phyloP scores from a whole-genome alignment of 2,113 vertebrate genomes.

The Cyprinus carpio region DNA sequence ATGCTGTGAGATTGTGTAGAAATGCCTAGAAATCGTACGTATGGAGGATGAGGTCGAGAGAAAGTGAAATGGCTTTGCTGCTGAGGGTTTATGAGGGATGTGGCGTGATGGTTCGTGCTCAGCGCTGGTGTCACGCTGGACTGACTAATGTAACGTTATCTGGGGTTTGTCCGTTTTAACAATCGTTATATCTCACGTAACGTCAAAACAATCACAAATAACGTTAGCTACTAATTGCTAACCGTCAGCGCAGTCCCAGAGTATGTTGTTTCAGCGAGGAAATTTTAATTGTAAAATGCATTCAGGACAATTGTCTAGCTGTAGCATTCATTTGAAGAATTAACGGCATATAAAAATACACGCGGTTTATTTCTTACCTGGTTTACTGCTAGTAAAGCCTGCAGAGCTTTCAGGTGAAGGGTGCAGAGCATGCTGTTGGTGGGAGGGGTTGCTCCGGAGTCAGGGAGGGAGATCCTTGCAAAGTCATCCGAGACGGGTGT shows the following conservation, averaged over 20 bases:
- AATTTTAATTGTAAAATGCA: not conserved
- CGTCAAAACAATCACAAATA: not conserved
- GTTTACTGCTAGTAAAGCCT: not conserved
- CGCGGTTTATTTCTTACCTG: not conserved
- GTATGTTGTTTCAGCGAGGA: not conserved
- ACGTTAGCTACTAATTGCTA: not conserved
- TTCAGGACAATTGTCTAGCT: not conserved
- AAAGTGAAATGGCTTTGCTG: constrained; percentile 36
- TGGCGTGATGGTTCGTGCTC: constrained; percentile 24
- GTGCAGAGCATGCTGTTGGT: constrained; percentile 40
- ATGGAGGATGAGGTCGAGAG: constrained; percentile 53
- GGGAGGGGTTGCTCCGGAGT: constrained; percentile 52
- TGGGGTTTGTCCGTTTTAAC: not conserved
- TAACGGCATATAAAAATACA: not conserved
- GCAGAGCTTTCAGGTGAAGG: not conserved
- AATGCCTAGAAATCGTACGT: constrained; percentile 11
- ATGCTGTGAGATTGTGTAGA: constrained; percentile 34
- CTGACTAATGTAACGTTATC: not conserved
- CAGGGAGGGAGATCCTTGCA: constrained; percentile 24
- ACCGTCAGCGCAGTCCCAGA: not conserved
- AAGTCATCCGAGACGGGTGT: constrained; percentile 9
- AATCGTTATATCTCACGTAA: not conserved
- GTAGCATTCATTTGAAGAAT: not conserved
- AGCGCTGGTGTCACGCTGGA: constrained; percentile 27
- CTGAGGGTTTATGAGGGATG: constrained; percentile 30